Percentiles rank a stretch among this genome's conserved stretches.
Evolutionary conservation across 2,113 vertebrate genomes (phyloP).

Genomic region (Vireo altiloquus): DNA sequence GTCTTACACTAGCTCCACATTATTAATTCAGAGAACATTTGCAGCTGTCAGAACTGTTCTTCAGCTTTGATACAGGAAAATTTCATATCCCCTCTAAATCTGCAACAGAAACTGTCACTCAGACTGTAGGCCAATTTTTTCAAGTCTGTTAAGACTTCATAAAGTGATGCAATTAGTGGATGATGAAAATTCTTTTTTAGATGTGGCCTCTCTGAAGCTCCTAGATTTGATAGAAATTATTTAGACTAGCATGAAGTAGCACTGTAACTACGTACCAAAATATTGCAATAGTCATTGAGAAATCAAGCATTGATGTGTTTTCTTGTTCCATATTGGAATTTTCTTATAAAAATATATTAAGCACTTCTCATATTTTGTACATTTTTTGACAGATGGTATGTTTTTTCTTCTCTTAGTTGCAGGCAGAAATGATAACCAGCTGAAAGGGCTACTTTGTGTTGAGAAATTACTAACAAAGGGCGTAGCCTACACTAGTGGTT

Average conservation of each 20-base stretch:
- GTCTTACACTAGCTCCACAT: slow-evolving; percentile 5
- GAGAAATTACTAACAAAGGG: neutral
- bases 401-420: neutral
- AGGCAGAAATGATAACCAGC: neutral
- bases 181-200: slow-evolving; percentile 22
- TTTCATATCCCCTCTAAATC: slow-evolving; percentile 51
- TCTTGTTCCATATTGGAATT: neutral
- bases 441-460: neutral
- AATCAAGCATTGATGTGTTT: neutral
- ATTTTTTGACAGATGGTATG: neutral
- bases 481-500: neutral
- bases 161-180: slow-evolving; percentile 58
- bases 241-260: neutral
- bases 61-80: slow-evolving; percentile 45
- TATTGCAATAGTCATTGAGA: neutral
- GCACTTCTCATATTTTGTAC: neutral
- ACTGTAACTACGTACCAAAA: neutral
- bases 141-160: slow-evolving; percentile 38
- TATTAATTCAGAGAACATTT: slow-evolving; percentile 45
- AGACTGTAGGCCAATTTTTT: slow-evolving; percentile 37
- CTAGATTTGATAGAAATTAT: slow-evolving; percentile 5
- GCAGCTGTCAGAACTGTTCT: slow-evolving; percentile 45
- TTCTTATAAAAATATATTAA: neutral
- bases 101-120: slow-evolving; percentile 61
- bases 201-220: slow-evolving; percentile 35